phyloP scores from a whole-genome alignment of 2,888 invertebrate genomes.

The Lithophane semibrunnea region DNA sequence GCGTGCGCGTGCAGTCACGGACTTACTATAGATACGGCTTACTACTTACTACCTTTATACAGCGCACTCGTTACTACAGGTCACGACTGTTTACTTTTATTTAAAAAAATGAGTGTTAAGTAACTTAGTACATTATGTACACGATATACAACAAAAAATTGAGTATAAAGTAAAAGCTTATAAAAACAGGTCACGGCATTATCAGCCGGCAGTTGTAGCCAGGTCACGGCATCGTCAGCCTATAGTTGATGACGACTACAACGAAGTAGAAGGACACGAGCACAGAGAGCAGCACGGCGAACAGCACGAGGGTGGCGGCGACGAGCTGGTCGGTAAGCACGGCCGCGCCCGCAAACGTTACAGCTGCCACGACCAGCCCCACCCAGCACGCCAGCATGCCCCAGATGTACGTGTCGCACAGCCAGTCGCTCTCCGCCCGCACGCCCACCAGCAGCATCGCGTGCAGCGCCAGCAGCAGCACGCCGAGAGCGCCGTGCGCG shows the following conservation, averaged over 20 bases:
- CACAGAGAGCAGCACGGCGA: conserved; percentile 41
- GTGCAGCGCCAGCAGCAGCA: conserved; percentile 69
- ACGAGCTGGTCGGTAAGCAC: conserved; percentile 16
- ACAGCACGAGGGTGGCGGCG: conserved; percentile 16
- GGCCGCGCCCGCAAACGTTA: conserved; percentile 30
- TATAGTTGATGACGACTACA: conserved; percentile 73
- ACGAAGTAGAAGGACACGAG: conserved; percentile 66
- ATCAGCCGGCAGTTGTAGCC: conserved; percentile 71
- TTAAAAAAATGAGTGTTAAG: too few relatives aligned
- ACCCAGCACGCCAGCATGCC: conserved; percentile 61
- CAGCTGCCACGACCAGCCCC: conserved; percentile 33
- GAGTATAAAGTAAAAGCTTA: too few relatives aligned
- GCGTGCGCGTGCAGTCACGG: too few relatives aligned
- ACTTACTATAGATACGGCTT: too few relatives aligned
- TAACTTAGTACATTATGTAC: too few relatives aligned
- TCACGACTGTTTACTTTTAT: too few relatives aligned
- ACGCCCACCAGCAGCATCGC: conserved; percentile 68
- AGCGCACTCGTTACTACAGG: too few relatives aligned
- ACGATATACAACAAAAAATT: too few relatives aligned
- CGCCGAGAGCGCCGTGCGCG: conserved; percentile 70
- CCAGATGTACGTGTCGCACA: conserved; percentile 76
- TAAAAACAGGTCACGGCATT: conserved; percentile 52
- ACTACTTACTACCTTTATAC: too few relatives aligned
- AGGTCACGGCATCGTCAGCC: conserved; percentile 70
- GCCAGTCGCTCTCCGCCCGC: conserved; percentile 61